Evolutionary conservation across 1,140 invertebrate species (phyloP), one percentile per base, ranked within the genome.

Genomic region (Mercenaria mercenaria): DNA sequence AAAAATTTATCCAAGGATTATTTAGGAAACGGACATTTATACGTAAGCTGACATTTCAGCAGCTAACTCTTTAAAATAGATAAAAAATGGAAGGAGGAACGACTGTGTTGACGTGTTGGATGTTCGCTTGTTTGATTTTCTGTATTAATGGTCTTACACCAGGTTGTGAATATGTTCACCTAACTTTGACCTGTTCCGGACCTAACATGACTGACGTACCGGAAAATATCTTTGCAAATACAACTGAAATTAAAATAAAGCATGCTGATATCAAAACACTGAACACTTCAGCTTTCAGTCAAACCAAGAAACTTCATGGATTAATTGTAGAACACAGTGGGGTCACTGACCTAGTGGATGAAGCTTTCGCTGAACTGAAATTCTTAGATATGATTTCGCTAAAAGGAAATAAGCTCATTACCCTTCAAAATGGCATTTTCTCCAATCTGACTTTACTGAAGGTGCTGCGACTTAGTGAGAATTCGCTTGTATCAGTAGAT

Each of bases 401-500:
- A 15, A 85, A 79, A n/a, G 41, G 64, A 20, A 93, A 93, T 83
- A n/a, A 23, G 0, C 67, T 93, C 10, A 77, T 18, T 8, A 76
- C 20, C 0, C 90, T 96, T 11, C 81, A 91, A 6, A 85, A 94
- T 29, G 93, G 92, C 11, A 92, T 94, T 1, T 96, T 96, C 88
- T 47, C n/a, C 6, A 88, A 90, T 11, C 76, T 95, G 18, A 56
- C 83, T 6, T 56, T 88, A 0, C 92, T 96, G n/a, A 92, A 94
- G 83, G 83, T 93, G 20, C 92, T 96, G 11, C 97, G 98, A 91
- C 94, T 98, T n/a, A 97, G 97, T 15, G 95, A 96, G 59, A 98
- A 98, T 93, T 96, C 95, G 83, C 88, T 97, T 39, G 91, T 88
- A 41, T 92, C 92, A 61, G 92, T 96, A 52, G 95, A 95, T 67